Evolutionary conservation across 37 sponge, comb jelly and placozoan genomes (phyloP).

Genomic region (Haliclona indistincta): DNA sequence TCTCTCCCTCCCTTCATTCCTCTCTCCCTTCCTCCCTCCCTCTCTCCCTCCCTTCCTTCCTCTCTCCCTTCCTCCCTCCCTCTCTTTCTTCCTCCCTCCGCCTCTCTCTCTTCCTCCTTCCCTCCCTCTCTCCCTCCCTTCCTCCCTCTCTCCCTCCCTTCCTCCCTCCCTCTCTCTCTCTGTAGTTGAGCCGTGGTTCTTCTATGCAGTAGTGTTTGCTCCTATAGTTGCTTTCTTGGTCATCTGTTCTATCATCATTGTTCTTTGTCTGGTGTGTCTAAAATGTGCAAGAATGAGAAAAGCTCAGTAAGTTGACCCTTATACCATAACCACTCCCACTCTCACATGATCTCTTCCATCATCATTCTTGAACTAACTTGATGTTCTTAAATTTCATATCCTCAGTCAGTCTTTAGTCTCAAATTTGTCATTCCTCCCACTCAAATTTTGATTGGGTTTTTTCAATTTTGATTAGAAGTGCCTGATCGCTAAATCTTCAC

Average conservation of each 20-base stretch:
- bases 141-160: not conserved
- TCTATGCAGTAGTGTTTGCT: slow-evolving; percentile 30
- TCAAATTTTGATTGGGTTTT: no score
- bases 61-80: not conserved
- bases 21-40: not conserved
- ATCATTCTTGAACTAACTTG: no score
- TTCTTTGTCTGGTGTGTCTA: slow-evolving; percentile 12
- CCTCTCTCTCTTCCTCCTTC: not conserved
- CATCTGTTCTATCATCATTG: slow-evolving; percentile 15
- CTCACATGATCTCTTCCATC: no score
- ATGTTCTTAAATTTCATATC: no score
- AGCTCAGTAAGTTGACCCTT: no score
- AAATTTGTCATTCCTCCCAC: no score
- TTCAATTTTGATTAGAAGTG: no score
- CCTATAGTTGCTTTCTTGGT: slow-evolving; percentile 37
- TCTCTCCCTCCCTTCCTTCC: not conserved
- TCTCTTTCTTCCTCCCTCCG: no score
- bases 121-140: not conserved
- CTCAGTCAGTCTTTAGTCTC: no score
- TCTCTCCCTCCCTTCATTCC: slow-evolving; percentile 1
- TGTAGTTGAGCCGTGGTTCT: not conserved
- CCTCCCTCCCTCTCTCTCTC: no score
- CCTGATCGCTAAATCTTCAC: no score
- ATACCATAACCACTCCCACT: no score
- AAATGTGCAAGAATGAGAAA: slow-evolving; percentile 26